These are phyloP conservation scores for Mesoclemmys tuberculata DNA, from an alignment of 2,113 vertebrate genomes.

Conservation along the genomic window DNA sequence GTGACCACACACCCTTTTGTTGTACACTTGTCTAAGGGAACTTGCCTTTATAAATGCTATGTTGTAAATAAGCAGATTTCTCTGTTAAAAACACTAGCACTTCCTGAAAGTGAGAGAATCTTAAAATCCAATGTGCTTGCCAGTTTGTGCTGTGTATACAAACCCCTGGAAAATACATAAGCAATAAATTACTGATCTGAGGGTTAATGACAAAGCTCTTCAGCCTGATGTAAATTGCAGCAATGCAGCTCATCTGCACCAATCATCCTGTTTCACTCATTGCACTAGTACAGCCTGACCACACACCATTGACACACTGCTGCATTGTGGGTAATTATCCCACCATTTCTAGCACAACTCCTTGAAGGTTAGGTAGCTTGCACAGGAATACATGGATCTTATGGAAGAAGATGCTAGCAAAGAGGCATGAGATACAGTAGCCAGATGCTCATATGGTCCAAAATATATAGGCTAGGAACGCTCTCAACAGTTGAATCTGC, in stretches of 20 bases:
- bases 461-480: background rate
- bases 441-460: fast-evolving
- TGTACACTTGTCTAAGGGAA: background rate
- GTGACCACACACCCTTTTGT: background rate
- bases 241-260: conserved; percentile 4
- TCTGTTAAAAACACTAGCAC: background rate
- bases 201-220: background rate
- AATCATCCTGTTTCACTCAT: conserved; percentile 35
- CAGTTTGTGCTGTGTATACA: background rate
- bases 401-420: background rate
- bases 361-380: fast-evolving
- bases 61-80: background rate
- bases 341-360: background rate
- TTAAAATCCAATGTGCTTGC: background rate
- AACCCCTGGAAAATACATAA: background rate
- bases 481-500: background rate
- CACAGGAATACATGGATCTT: fast-evolving
- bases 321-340: fast-evolving
- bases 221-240: background rate
- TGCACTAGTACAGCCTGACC: conserved; percentile 49
- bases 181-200: background rate
- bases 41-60: background rate
- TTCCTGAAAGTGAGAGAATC: background rate
- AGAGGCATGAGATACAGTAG: background rate
- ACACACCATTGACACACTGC: background rate